Evolutionary conservation across 2,888 invertebrate species (phyloP).

Genomic region (Cistogaster globosa): DNA sequence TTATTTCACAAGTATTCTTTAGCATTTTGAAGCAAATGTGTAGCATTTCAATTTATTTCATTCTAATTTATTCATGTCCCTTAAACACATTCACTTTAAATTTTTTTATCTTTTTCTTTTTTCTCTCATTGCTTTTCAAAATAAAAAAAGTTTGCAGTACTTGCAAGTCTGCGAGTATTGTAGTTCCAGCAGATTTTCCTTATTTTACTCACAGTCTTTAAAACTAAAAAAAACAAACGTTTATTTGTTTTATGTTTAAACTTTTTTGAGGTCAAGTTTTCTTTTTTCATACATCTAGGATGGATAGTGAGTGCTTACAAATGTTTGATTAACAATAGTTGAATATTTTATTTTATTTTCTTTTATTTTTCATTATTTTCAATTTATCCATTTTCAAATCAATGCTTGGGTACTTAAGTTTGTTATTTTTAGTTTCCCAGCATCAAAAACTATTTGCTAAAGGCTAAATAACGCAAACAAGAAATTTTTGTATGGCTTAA

Average conservation of each 20-base stretch:
- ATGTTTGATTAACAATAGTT: constrained; percentile 32
- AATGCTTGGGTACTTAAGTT: constrained; percentile 28
- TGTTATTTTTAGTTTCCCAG: constrained; percentile 11
- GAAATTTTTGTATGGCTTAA: too few relatives aligned
- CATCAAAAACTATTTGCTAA: neutral
- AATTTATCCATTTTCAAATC: constrained; percentile 18
- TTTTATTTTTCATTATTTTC: constrained; percentile 4
- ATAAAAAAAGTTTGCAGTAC: neutral
- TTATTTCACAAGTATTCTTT: constrained; percentile 2
- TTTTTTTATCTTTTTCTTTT: too few relatives aligned
- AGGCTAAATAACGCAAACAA: too few relatives aligned
- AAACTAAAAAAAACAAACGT: neutral
- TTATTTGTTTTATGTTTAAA: constrained; percentile 23
- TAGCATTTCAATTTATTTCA: neutral
- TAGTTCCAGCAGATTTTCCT: constrained; percentile 16
- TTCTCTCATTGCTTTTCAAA: neutral
- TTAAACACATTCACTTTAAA: neutral
- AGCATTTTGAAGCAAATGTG: constrained; percentile 2
- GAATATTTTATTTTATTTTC: constrained; percentile 11
- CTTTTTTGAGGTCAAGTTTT: constrained; percentile 47
- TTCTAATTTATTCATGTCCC: constrained; percentile 39
- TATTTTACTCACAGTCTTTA: neutral
- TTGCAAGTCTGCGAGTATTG: neutral
- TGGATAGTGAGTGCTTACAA: neutral
- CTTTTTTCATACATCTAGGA: neutral